A percentile compares a stretch with the other conserved stretches of the same genome.
These are phyloP conservation scores for Urocyon cinereoargenteus DNA, from an alignment of 2,797 vertebrate genomes.

Conservation along the genomic window DNA sequence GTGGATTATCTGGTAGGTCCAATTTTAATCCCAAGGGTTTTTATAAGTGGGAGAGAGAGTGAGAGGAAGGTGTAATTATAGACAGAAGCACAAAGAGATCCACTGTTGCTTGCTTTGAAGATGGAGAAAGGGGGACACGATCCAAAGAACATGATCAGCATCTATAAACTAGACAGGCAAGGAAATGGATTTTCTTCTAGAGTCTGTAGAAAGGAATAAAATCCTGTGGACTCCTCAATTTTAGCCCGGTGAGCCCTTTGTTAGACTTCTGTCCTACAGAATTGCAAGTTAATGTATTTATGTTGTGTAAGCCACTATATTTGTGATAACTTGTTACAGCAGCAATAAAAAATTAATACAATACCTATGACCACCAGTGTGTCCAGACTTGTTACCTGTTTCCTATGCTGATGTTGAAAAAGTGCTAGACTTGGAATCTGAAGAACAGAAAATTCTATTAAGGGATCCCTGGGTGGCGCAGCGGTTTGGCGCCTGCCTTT, in stretches of 20 bases:
- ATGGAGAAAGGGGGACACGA: background rate
- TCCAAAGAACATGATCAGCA: background rate
- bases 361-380: background rate
- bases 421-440: background rate
- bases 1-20: background rate
- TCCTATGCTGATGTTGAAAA: background rate
- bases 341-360: slow-evolving; percentile 34
- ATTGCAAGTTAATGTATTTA: background rate
- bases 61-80: background rate
- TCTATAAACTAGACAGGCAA: background rate
- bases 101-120: slow-evolving; percentile 22
- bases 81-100: background rate
- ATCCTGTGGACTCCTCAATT: background rate
- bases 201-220: slow-evolving; percentile 22
- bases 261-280: background rate
- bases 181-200: background rate
- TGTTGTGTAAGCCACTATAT: background rate
- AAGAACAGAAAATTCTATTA: background rate
- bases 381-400: slow-evolving; percentile 23
- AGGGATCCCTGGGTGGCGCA: too few species aligned
- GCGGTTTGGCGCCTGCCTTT: too few species aligned
- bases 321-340: slow-evolving; percentile 14
- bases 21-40: background rate
- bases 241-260: slow-evolving; percentile 8
- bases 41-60: background rate